Base-by-base conservation (phyloP, 1,140 invertebrate genomes). In the Drosophila orosa region DNA sequence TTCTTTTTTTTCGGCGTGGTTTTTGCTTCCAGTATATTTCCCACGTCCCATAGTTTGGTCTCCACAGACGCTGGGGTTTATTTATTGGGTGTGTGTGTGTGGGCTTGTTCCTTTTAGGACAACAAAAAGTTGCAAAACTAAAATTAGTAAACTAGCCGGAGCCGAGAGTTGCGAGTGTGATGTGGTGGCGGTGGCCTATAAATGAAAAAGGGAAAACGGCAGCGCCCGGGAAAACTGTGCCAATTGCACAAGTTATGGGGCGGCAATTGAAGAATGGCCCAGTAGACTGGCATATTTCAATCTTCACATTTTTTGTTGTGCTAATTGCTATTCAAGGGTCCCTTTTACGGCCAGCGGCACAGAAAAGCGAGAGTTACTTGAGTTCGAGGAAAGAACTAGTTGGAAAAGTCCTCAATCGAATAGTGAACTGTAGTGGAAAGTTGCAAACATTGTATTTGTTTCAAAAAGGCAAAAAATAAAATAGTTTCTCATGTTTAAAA, bases 11-110 rank as follows among this genome's bases (percentile, higher is more conserved):
- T 81, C 39, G 79, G 67, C 72, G 40, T 73, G 59, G 69, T 65
- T 76, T 87, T 89, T 87, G 76, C 76, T 77, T 57, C 47, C 54
- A 44, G 39, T 57, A 87, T 73, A 89, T 83, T 89, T 84, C 67
- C 80, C 83, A 87, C 80, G 80, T 89, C 80, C 71, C 84, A 74
- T 60, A 65, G 66, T 59, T 76, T 42, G 48, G 17, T 71, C 83
- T 63, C 83, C 39, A 57, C 63, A 79, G 83, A 86, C 62, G 67
- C 54, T 67, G 48, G 44, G 73, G 71, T 66, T 83, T 89, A 80
- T 77, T 89, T 83, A 87, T 86, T 69, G 83, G 76, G 75, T 57
- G 68, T 78, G 29, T 52, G 24, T 66, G 25, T 44, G 37, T 25
- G 4, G 33, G n/a, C 24, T 29, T 17, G 61, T 76, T 74, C 68